These are phyloP conservation scores for Acrobasis consociella DNA, from an alignment of 2,888 invertebrate genomes.

Conservation along the genomic window DNA sequence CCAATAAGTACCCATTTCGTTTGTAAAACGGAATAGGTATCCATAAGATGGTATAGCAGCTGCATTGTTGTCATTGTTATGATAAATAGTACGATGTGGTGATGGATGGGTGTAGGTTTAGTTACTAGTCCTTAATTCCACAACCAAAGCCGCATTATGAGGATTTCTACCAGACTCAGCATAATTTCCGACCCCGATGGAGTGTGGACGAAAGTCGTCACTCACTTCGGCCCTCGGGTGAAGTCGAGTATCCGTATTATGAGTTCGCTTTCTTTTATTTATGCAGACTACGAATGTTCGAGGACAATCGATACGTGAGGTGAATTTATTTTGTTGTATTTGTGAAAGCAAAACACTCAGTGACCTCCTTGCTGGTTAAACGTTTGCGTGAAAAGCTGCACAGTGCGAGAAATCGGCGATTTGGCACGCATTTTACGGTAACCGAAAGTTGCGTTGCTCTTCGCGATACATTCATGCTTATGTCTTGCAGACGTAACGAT, in stretches of 20 bases:
- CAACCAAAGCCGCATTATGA: too few relatives aligned
- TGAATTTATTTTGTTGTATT: slow-evolving; percentile 82
- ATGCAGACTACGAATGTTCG: slow-evolving; percentile 72
- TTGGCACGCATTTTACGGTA: slow-evolving; percentile 66
- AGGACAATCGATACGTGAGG: slow-evolving; percentile 82
- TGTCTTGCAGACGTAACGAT: slow-evolving; percentile 14
- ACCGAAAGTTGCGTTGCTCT: slow-evolving; percentile 51
- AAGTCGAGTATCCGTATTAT: slow-evolving; percentile 55
- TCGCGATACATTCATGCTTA: slow-evolving; percentile 7
- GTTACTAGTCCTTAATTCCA: too few relatives aligned
- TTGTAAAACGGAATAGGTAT: too few relatives aligned
- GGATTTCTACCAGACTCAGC: not conserved
- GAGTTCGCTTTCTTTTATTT: slow-evolving; percentile 80
- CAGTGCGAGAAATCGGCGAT: slow-evolving; percentile 70
- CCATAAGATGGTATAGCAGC: too few relatives aligned
- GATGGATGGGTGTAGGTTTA: too few relatives aligned
- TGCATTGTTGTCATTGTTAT: too few relatives aligned
- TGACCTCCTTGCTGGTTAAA: slow-evolving; percentile 77
- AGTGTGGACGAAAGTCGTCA: slow-evolving; percentile 63
- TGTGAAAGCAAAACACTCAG: slow-evolving; percentile 79
- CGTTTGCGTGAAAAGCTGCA: slow-evolving; percentile 74
- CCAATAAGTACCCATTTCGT: too few relatives aligned
- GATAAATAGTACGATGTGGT: too few relatives aligned
- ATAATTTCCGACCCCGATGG: too few relatives aligned
- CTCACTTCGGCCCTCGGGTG: slow-evolving; percentile 39